A percentile compares a stretch with the other conserved stretches of the same genome.
phyloP scores from a whole-genome alignment of 2,797 vertebrate genomes.

The Orestias chungarensis region DNA sequence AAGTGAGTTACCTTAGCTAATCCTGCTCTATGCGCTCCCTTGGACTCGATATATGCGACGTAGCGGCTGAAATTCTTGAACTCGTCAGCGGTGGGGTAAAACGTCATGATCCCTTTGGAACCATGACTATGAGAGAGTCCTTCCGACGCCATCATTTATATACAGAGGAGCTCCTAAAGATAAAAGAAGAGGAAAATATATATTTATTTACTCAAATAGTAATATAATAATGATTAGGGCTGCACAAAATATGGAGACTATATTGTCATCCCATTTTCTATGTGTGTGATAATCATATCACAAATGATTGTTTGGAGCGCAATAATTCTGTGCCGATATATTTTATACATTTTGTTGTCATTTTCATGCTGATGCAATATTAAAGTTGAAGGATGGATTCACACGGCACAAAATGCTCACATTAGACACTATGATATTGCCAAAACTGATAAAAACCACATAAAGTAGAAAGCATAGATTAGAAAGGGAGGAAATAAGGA shows the following conservation, averaged over 20 bases:
- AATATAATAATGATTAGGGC: background rate
- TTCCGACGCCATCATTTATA: slow-evolving; percentile 85
- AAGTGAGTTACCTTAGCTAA: slow-evolving; percentile 87
- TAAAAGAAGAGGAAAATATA: background rate
- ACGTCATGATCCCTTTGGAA: slow-evolving; percentile 91
- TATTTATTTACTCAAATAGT: background rate
- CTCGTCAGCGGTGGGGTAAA: slow-evolving; percentile 89
- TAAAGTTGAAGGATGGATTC: no score
- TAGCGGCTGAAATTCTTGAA: slow-evolving; percentile 92
- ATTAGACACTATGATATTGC: no score
- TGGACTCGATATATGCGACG: slow-evolving; percentile 93
- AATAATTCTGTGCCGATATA: no score
- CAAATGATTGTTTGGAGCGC: no score
- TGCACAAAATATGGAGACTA: background rate
- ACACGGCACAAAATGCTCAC: no score
- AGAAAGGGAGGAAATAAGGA: no score
- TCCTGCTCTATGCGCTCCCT: slow-evolving; percentile 92
- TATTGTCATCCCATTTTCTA: no score
- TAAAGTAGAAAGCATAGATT: no score
- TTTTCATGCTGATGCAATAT: no score
- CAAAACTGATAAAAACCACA: no score
- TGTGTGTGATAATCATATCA: no score
- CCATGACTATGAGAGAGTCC: slow-evolving; percentile 78
- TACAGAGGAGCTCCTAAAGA: slow-evolving; percentile 43
- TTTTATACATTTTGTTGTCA: no score